These are phyloP conservation scores for Syngnathus scovelli DNA, from an alignment of 2,113 vertebrate genomes.

Conservation along the genomic window DNA sequence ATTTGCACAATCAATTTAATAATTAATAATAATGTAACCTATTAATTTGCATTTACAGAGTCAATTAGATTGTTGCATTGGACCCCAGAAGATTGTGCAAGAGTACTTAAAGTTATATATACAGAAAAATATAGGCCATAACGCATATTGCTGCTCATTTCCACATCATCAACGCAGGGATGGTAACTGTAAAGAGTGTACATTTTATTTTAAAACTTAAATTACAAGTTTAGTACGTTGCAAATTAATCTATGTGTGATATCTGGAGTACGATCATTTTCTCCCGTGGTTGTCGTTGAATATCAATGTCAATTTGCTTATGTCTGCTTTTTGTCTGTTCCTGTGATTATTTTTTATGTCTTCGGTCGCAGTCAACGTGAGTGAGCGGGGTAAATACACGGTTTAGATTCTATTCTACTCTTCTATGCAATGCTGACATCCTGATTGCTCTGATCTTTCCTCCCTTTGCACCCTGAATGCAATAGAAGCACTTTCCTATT, in stretches of 20 bases:
- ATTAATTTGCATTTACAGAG: background rate
- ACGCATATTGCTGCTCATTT: conserved; percentile 56
- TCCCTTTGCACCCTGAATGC: conserved; percentile 49
- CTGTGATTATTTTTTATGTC: conserved; percentile 73
- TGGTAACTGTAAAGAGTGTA: conserved; percentile 48
- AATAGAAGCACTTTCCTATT: conserved; percentile 18
- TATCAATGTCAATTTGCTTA: conserved; percentile 80
- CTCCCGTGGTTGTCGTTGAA: conserved; percentile 67
- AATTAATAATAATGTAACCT: background rate
- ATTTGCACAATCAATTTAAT: background rate
- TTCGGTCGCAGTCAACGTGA: conserved; percentile 94
- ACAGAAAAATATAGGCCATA: conserved; percentile 12
- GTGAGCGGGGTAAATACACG: conserved; percentile 94
- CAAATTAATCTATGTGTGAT: conserved; percentile 50
- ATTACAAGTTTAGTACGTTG: conserved; percentile 40
- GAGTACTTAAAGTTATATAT: background rate
- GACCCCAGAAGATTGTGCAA: background rate
- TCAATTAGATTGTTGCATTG: background rate
- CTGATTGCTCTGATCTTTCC: conserved; percentile 35
- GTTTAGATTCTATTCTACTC: conserved; percentile 73
- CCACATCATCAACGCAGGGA: conserved; percentile 66
- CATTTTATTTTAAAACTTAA: conserved; percentile 27
- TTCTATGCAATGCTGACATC: conserved; percentile 65
- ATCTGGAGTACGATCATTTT: conserved; percentile 43
- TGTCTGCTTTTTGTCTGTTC: conserved; percentile 76